These are phyloP conservation scores for Spisula solida DNA, from an alignment of 2,888 invertebrate species.

Conservation along the genomic window DNA sequence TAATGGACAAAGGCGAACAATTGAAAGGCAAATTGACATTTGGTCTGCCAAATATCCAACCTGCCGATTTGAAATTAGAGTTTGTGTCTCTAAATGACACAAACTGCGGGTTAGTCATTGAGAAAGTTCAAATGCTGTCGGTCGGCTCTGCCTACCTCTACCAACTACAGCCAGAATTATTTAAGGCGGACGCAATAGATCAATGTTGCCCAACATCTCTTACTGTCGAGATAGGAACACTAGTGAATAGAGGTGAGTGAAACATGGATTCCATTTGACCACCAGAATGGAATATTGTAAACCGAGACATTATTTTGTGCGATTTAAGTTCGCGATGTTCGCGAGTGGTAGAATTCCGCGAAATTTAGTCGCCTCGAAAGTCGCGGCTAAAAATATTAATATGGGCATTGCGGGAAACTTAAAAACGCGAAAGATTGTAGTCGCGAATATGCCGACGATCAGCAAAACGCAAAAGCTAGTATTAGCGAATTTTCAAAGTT, in stretches of 20 bases:
- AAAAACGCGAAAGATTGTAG: too few relatives aligned
- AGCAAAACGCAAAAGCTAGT: too few relatives aligned
- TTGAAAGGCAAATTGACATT: not conserved
- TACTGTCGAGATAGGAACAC: not conserved
- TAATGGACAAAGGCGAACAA: not conserved
- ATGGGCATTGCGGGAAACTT: too few relatives aligned
- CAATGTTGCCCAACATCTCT: conserved; percentile 3
- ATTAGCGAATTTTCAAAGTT: too few relatives aligned
- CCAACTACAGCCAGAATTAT: not conserved
- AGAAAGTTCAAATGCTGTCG: not conserved
- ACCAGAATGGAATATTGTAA: not conserved
- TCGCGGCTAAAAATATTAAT: too few relatives aligned
- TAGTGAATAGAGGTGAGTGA: not conserved
- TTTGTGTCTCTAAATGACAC: not conserved
- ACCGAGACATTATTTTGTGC: too few relatives aligned
- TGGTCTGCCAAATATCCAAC: not conserved
- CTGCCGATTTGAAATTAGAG: not conserved
- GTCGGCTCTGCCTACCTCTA: not conserved
- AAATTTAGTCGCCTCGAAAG: too few relatives aligned
- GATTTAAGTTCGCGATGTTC: too few relatives aligned
- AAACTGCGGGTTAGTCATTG: not conserved
- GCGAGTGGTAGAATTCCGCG: too few relatives aligned
- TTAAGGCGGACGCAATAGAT: not conserved
- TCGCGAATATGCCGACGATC: too few relatives aligned
- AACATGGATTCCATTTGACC: not conserved